phyloP scores from a whole-genome alignment of 2,113 vertebrate genomes.

The Amblyornis subalaris region DNA sequence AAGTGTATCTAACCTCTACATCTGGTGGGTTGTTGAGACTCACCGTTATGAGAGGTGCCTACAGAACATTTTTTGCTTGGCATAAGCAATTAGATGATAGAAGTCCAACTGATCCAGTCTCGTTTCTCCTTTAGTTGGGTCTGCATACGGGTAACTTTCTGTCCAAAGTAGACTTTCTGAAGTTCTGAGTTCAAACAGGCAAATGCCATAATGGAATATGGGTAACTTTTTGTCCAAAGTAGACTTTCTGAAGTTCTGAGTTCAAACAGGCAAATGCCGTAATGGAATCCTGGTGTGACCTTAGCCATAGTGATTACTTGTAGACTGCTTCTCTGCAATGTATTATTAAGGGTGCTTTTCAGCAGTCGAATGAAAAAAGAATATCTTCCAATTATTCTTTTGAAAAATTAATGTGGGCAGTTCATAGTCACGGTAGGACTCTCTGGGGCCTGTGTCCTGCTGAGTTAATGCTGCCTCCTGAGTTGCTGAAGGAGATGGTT shows the following conservation, averaged over 20 bases:
- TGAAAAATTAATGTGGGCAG: slow-evolving; percentile 16
- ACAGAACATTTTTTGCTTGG: background rate
- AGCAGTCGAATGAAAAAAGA: background rate
- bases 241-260: background rate
- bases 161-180: background rate
- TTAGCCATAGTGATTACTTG: background rate
- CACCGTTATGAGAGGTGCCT: background rate
- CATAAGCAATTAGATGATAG: background rate
- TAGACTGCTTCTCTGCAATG: background rate
- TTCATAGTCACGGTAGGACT: background rate
- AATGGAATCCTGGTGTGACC: background rate
- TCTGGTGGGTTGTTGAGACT: background rate
- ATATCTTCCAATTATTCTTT: background rate
- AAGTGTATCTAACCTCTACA: background rate
- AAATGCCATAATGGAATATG: background rate
- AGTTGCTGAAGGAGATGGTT: background rate
- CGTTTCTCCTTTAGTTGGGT: background rate
- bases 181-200: background rate
- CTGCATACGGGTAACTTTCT: accelerated
- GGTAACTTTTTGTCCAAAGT: background rate
- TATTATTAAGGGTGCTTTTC: background rate
- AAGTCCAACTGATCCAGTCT: background rate
- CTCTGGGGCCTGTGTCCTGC: background rate
- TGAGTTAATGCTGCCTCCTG: slow-evolving; percentile 21
- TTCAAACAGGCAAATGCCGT: background rate